phyloP scores from a whole-genome alignment of 2,797 vertebrate genomes.

The Tenualosa thibaudeaui region DNA sequence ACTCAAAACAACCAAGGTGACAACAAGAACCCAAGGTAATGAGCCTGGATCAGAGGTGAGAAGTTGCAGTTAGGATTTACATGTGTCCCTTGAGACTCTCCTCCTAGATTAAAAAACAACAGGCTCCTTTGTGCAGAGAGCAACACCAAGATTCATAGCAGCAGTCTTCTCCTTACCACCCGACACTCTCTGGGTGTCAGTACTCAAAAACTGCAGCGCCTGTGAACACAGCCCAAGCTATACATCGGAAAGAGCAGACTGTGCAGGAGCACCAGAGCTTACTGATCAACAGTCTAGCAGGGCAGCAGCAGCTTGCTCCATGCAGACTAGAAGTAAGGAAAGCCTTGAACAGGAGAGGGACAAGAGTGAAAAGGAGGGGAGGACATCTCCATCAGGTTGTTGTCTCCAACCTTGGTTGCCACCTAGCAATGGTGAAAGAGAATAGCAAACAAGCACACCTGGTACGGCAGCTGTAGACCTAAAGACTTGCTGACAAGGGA shows the following conservation, averaged over 20 bases:
- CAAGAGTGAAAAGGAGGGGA: neutral
- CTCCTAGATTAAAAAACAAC: neutral
- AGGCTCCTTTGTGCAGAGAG: neutral
- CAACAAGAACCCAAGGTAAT: neutral
- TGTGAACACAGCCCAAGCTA: neutral
- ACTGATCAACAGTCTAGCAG: too few species aligned
- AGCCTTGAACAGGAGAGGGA: neutral
- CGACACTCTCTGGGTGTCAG: too few species aligned
- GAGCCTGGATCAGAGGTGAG: conserved; percentile 17
- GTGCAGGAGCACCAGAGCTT: too few species aligned
- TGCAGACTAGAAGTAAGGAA: too few species aligned
- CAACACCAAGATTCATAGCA: neutral
- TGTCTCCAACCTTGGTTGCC: neutral
- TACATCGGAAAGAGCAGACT: neutral
- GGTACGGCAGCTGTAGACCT: neutral
- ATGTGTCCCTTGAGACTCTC: neutral
- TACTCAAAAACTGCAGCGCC: neutral
- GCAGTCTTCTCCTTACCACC: neutral
- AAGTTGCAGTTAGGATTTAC: neutral
- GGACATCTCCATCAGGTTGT: neutral
- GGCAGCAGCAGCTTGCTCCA: too few species aligned
- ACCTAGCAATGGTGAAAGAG: neutral
- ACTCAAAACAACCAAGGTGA: neutral
- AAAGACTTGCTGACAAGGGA: neutral
- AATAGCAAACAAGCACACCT: neutral